These are phyloP conservation scores for Pygmarrhopalites habei DNA, from an alignment of 1,140 invertebrate species.

Conservation along the genomic window DNA sequence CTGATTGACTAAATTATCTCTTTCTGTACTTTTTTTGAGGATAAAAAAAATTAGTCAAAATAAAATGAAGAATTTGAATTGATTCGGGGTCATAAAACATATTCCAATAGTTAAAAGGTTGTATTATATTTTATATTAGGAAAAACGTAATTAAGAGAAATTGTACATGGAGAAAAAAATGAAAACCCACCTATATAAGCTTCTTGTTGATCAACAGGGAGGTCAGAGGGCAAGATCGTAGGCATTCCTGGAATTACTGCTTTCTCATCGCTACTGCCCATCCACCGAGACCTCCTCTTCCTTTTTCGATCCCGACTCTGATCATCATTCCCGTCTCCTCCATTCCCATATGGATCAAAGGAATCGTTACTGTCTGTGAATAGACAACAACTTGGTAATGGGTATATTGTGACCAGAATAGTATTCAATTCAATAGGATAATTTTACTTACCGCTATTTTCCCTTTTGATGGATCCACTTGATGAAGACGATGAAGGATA, in stretches of 20 bases:
- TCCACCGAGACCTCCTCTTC: conserved; percentile 77
- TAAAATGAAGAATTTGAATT: too few species aligned
- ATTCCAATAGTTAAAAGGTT: too few species aligned
- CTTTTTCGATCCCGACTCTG: conserved; percentile 42
- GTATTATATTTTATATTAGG: too few species aligned
- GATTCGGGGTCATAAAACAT: too few species aligned
- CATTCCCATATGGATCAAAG: background rate
- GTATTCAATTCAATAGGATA: background rate
- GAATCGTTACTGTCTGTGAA: conserved; percentile 1
- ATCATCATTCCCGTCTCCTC: conserved; percentile 18
- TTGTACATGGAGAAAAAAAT: background rate
- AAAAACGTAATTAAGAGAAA: too few species aligned
- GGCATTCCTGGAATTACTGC: conserved; percentile 89
- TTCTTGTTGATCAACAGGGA: conserved; percentile 85
- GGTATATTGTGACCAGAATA: background rate
- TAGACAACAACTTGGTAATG: background rate
- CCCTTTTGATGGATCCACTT: background rate
- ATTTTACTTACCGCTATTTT: background rate
- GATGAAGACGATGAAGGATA: too few species aligned
- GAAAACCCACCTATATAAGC: conserved; percentile 81
- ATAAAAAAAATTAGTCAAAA: too few species aligned
- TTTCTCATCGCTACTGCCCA: conserved; percentile 87
- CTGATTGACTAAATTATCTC: too few species aligned
- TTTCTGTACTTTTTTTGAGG: too few species aligned
- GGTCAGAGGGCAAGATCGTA: conserved; percentile 83